Evolutionary conservation across 2,888 invertebrate genomes (phyloP).

Genomic region (Synanthedon myopaeformis): DNA sequence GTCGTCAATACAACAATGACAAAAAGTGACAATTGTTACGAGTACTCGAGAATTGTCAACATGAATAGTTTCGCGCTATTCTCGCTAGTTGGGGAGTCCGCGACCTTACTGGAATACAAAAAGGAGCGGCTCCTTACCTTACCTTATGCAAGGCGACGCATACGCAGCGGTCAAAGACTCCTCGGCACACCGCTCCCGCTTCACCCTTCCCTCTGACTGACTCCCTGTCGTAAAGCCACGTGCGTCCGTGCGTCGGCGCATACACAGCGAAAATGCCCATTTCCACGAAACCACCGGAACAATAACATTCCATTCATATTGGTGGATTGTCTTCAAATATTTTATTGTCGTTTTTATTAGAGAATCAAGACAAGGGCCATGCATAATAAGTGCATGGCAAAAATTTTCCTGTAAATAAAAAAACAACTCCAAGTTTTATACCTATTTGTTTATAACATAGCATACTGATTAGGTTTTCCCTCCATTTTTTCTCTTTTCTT

Average conservation of each 20-base stretch:
- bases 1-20: slow-evolving; percentile 43
- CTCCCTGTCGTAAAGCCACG: slow-evolving; percentile 29
- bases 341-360: too few relatives aligned
- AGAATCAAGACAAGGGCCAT: too few relatives aligned
- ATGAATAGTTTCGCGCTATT: slow-evolving; percentile 59
- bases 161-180: slow-evolving; percentile 57
- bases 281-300: slow-evolving; percentile 60
- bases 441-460: too few relatives aligned
- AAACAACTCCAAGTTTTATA: too few relatives aligned
- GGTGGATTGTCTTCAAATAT: too few relatives aligned
- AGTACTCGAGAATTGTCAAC: slow-evolving; percentile 43
- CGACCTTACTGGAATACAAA: slow-evolving; percentile 58
- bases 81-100: slow-evolving; percentile 49
- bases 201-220: slow-evolving; percentile 11
- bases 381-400: too few relatives aligned
- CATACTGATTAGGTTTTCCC: too few relatives aligned
- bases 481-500: too few relatives aligned
- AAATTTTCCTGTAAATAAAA: too few relatives aligned
- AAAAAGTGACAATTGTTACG: slow-evolving; percentile 53
- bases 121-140: slow-evolving; percentile 19
- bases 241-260: slow-evolving; percentile 24
- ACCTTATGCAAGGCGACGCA: slow-evolving; percentile 54
- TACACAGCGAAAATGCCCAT: slow-evolving; percentile 55
- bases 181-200: slow-evolving; percentile 15
- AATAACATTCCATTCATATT: too few relatives aligned